Evolutionary conservation across 2,888 invertebrate genomes (phyloP), one percentile per base, ranked within the genome.

Genomic region (Eupithecia dodoneata): DNA sequence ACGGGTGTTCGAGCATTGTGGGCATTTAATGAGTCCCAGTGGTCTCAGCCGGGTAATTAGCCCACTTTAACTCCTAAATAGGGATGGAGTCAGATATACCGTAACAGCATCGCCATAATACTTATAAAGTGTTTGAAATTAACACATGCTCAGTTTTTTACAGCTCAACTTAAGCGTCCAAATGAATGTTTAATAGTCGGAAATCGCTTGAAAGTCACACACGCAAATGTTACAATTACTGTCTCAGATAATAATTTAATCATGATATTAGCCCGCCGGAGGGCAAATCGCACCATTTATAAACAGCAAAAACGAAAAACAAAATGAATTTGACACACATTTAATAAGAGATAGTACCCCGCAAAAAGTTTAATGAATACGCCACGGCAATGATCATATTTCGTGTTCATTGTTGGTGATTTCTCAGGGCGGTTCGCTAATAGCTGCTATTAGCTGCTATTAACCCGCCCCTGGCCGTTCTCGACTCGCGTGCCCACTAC

Each of bases 341-440:
- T 90, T 87, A 88, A 89, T 88, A 90, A 87, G 87, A 89, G 91
- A 91, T 90, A 87, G 87, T 84, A 88, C 88, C 86, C 88, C 86
- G 88, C 87, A 91, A 92, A 92, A 91, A 92, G 84, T 87, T 87
- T 91, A 93, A 92, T 91, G 91, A 94, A 93, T 93, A 91, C 88
- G 89, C 90, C 87, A 84, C 83, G 86, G 89, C 92, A 91, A 92
- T 90, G 92, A 90, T 89, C 88, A 89, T 91, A 90, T 93, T 93
- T 89, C 91, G 93, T 93, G 93, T 88, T 92, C 92, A 93, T 94
- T 94, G 93, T 93, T 90, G 90, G 85, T 88, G 92, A 94, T 94
- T 93, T 94, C 94, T 91, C 90, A 90, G 88, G 89, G 91, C 88
- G 90, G 92, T 94, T 93, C 88, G 88, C 90, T 94, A 94, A 94